phyloP scores from a whole-genome alignment of 2,113 vertebrate genomes.

The Pogona vitticeps region DNA sequence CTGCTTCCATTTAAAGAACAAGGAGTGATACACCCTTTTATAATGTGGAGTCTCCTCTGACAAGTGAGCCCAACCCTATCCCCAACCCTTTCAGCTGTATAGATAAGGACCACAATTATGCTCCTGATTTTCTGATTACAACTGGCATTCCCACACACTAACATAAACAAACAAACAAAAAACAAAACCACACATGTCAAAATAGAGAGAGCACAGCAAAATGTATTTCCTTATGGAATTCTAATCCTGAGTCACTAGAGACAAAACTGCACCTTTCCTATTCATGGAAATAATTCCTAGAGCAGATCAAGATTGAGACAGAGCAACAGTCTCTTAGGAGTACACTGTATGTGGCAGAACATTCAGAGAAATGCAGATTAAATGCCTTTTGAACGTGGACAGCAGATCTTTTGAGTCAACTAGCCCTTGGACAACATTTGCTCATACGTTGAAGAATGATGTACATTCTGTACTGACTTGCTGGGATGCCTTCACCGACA shows the following conservation, averaged over 20 bases:
- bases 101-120: no score
- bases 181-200: background rate
- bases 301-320: background rate
- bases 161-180: background rate
- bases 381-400: background rate
- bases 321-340: background rate
- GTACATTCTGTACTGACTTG: background rate
- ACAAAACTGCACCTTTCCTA: background rate
- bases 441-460: accelerated
- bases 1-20: background rate
- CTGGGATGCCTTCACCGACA: accelerated
- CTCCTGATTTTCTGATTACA: background rate
- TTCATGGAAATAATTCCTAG: background rate
- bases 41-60: background rate
- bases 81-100: no score
- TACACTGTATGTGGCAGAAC: background rate
- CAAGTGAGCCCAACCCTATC: background rate
- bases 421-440: background rate
- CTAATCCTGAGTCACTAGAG: background rate
- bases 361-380: background rate
- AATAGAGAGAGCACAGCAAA: background rate
- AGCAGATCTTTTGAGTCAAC: background rate
- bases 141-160: background rate
- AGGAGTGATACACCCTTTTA: background rate
- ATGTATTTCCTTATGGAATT: background rate